Conservation (phyloP, 2,797 vertebrate species). For the Gobio occitaniae region DNA sequence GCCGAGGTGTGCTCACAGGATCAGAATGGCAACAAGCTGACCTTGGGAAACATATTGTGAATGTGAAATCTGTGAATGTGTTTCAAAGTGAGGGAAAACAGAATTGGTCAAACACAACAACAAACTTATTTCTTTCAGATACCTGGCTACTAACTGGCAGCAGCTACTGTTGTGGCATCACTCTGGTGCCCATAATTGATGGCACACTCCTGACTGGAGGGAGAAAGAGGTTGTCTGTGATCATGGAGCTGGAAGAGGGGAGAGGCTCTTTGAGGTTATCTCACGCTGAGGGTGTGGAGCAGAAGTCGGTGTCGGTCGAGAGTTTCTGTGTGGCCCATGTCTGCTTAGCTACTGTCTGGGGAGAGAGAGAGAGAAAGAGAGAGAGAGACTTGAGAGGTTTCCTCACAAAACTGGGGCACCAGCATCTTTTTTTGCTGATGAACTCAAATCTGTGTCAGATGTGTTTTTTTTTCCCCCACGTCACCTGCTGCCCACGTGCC, state of each 20-base stretch:
- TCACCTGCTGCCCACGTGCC: conserved; percentile 27
- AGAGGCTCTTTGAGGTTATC: conserved; percentile 22
- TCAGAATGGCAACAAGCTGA: conserved; percentile 25
- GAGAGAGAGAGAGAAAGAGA: conserved; percentile 7
- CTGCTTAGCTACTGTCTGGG: conserved; percentile 34
- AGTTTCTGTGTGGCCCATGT: conserved; percentile 25
- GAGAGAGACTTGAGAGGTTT: conserved; percentile 24
- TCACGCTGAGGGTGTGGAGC: neutral
- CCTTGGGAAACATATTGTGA: conserved; percentile 33
- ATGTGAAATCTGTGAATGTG: conserved; percentile 27
- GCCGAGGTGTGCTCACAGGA: conserved; percentile 20
- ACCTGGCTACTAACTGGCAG: conserved; percentile 16
- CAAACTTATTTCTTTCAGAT: conserved; percentile 10
- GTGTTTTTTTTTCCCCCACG: conserved; percentile 6
- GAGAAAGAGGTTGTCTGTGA: conserved; percentile 4
- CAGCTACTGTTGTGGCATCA: neutral
- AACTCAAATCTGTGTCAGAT: conserved; percentile 42
- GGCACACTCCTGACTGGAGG: conserved; percentile 4
- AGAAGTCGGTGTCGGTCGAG: neutral
- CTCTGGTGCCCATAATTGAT: conserved; percentile 17
- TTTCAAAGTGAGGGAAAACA: neutral
- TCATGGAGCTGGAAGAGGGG: conserved; percentile 11
- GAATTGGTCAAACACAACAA: conserved; percentile 3
- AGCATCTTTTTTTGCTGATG: conserved; percentile 50
- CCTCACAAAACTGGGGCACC: conserved; percentile 39